Conservation (phyloP, 2,113 vertebrate species). For the Rhombomys opimus region DNA sequence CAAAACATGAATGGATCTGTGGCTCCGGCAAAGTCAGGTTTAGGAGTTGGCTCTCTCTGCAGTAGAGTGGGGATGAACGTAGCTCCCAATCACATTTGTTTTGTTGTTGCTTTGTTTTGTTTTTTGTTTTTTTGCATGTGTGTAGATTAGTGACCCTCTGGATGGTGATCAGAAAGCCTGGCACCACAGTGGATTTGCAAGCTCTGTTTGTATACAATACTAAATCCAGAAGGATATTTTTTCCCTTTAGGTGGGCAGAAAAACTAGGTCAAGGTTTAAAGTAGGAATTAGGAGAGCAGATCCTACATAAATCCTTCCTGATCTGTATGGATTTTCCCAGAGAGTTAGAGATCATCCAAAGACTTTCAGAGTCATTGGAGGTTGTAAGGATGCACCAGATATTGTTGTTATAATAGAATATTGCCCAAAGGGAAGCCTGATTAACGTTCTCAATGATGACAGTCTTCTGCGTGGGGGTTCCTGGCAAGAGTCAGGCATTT, state of each 20-base stretch:
- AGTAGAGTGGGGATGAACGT: background rate
- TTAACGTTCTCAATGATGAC: slow-evolving; percentile 91
- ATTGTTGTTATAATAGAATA: slow-evolving; percentile 93
- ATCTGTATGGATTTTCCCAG: slow-evolving; percentile 84
- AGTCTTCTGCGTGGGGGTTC: slow-evolving; percentile 93
- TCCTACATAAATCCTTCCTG: slow-evolving; percentile 64
- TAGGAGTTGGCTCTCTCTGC: background rate
- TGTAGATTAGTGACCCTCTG: background rate
- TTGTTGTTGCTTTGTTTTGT: background rate
- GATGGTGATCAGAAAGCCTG: background rate
- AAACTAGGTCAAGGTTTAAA: slow-evolving; percentile 73
- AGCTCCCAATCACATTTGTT: background rate
- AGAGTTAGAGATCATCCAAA: slow-evolving; percentile 93
- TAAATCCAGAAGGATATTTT: slow-evolving; percentile 56
- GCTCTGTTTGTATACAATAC: background rate
- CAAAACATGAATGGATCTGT: background rate
- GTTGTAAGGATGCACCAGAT: slow-evolving; percentile 90
- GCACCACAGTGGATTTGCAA: background rate
- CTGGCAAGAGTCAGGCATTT: slow-evolving; percentile 83
- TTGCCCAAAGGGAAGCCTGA: slow-evolving; percentile 92
- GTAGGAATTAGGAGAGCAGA: slow-evolving; percentile 66
- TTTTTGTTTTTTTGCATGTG: background rate
- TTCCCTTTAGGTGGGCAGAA: slow-evolving; percentile 61
- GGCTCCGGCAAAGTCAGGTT: background rate
- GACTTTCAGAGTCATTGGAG: slow-evolving; percentile 92